Percentiles rank a stretch among this genome's conserved stretches.
These are phyloP conservation scores for Mirounga angustirostris DNA, from an alignment of 2,113 vertebrate species.

Conservation along the genomic window DNA sequence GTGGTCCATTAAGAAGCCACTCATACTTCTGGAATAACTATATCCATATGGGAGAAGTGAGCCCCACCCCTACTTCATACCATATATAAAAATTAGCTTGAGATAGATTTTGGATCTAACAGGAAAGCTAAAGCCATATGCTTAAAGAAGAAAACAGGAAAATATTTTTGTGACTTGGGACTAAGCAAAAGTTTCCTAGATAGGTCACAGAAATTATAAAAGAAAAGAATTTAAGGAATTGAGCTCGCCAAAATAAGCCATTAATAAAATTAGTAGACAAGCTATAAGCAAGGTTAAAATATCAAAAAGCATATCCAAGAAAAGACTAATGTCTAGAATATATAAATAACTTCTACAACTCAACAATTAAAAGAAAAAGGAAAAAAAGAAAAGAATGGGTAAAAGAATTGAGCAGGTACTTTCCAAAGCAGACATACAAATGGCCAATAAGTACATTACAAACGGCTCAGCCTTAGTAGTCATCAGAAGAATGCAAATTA, in stretches of 20 bases:
- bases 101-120: background rate
- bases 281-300: background rate
- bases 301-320: background rate
- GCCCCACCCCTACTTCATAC: background rate
- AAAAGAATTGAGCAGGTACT: background rate
- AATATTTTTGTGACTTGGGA: background rate
- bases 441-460: background rate
- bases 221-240: conserved; percentile 24
- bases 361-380: background rate
- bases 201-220: background rate
- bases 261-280: background rate
- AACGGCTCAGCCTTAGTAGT: background rate
- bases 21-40: background rate
- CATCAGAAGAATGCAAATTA: background rate
- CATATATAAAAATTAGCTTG: conserved; percentile 20
- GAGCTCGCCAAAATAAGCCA: background rate
- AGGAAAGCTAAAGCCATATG: background rate
- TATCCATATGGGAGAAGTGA: background rate
- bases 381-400: background rate
- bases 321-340: background rate
- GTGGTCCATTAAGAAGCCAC: background rate
- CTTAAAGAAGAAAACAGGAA: conserved; percentile 1
- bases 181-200: background rate
- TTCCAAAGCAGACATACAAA: background rate
- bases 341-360: background rate